phyloP scores from a whole-genome alignment of 2,113 vertebrate species.

The Micromys minutus region DNA sequence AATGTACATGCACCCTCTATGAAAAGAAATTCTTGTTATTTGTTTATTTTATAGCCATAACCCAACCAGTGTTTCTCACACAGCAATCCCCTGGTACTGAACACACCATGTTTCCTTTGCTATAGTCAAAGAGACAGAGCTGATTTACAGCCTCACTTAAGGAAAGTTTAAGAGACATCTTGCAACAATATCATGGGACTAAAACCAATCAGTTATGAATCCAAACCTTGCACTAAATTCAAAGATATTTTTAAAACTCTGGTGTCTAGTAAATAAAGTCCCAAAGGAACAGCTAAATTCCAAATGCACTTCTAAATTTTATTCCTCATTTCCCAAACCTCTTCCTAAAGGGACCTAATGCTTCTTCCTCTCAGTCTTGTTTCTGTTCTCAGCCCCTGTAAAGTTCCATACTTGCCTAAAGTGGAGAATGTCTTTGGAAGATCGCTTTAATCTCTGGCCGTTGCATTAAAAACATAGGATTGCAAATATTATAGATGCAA shows the following conservation, averaged over 20 bases:
- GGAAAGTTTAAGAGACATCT: background rate
- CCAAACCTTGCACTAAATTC: background rate
- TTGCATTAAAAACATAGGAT: background rate
- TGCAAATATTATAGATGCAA: background rate
- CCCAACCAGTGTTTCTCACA: background rate
- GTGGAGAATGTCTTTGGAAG: background rate
- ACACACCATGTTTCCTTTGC: background rate
- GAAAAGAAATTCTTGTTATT: background rate
- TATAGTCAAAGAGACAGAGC: background rate
- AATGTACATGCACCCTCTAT: background rate
- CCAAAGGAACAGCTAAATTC: background rate
- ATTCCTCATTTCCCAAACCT: background rate
- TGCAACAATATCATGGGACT: background rate
- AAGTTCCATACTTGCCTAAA: background rate
- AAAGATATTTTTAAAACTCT: background rate
- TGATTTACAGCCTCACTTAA: background rate
- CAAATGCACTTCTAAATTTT: background rate
- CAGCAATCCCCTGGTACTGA: background rate
- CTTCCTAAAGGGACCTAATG: background rate
- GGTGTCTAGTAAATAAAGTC: background rate
- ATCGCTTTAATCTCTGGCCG: background rate
- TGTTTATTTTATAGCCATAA: background rate
- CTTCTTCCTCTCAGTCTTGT: background rate
- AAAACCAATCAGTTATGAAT: background rate
- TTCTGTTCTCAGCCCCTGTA: background rate